Percentiles rank a stretch among this genome's conserved stretches.
Conservation (phyloP, 2,113 vertebrate genomes). For the Dolichallabes microphthalmus region DNA sequence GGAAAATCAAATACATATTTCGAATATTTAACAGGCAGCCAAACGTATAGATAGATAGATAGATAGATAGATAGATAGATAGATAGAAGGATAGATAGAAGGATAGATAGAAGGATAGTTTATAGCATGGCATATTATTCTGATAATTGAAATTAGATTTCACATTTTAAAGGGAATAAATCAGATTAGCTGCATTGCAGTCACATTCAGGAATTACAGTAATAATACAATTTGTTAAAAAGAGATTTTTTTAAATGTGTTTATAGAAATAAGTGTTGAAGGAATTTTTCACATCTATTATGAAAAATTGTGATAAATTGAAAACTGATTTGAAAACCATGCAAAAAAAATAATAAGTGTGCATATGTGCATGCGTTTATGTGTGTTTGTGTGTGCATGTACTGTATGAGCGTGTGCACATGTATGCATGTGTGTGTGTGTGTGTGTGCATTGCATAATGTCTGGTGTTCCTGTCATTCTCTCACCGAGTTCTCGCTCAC, state of each 20-base stretch:
- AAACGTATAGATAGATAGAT: neutral
- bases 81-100: neutral
- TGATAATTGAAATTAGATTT: neutral
- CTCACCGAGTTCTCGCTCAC: neutral
- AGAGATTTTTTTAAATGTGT: neutral
- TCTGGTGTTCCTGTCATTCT: conserved; percentile 9
- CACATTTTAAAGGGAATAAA: conserved; percentile 1
- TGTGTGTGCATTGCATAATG: neutral
- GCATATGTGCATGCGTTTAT: neutral
- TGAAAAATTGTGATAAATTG: neutral
- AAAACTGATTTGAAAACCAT: neutral
- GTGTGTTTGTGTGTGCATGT: neutral
- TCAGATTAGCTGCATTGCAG: neutral
- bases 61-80: neutral
- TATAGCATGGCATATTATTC: neutral
- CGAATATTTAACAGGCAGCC: neutral
- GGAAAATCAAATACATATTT: neutral
- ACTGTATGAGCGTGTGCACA: neutral
- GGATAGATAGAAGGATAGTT: neutral
- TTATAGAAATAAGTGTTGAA: neutral
- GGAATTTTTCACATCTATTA: neutral
- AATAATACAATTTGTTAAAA: neutral
- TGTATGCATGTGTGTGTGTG: neutral
- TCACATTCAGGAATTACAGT: neutral
- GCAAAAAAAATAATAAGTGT: neutral